Conservation (phyloP, 2,113 vertebrate species). For the Cryptoleucopteryx plumbea region DNA sequence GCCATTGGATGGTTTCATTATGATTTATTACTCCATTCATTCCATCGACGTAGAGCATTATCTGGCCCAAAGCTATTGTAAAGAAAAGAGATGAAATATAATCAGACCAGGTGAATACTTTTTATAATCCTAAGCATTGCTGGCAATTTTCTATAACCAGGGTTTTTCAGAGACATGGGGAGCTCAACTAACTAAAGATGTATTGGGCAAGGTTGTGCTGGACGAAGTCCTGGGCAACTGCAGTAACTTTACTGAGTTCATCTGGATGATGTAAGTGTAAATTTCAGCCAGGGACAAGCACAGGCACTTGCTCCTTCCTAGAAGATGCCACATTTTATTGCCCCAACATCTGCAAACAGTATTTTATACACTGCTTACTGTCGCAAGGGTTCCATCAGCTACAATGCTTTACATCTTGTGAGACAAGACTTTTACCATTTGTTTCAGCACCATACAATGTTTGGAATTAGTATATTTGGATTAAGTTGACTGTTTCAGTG, state of each 20-base stretch:
- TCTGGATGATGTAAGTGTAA: neutral
- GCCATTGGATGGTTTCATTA: slow-evolving; percentile 95
- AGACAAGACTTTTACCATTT: neutral
- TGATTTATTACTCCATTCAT: slow-evolving; percentile 97
- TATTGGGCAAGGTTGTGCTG: neutral
- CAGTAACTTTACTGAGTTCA: neutral
- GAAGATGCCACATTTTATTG: neutral
- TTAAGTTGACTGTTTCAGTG: neutral
- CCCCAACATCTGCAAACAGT: neutral
- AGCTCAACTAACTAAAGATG: neutral
- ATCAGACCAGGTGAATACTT: neutral
- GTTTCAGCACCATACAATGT: neutral
- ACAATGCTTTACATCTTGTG: neutral
- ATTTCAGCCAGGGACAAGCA: neutral
- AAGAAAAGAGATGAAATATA: slow-evolving; percentile 31
- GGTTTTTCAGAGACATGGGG: neutral
- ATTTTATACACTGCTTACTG: neutral
- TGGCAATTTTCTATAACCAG: neutral
- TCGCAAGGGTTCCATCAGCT: neutral
- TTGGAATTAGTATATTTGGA: neutral
- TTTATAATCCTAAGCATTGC: neutral
- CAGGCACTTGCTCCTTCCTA: neutral
- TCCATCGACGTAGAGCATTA: slow-evolving; percentile 98
- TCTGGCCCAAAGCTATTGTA: slow-evolving; percentile 90
- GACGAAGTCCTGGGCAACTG: neutral